Evolutionary conservation across 2,113 vertebrate genomes (phyloP), one percentile per base, ranked within the genome.

Genomic region (Phylloscopus whistleri): DNA sequence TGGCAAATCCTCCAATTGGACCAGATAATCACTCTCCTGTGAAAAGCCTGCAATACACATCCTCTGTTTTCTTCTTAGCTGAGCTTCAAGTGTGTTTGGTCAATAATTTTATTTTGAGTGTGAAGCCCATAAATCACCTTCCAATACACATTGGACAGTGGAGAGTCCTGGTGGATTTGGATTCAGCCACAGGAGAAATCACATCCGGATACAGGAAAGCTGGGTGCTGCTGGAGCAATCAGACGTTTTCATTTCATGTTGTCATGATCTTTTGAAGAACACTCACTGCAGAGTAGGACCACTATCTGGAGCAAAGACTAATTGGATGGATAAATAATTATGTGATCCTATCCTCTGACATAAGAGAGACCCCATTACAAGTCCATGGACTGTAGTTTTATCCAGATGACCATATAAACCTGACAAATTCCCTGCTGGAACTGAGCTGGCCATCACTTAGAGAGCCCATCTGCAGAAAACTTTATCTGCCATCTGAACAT

Each of bases 11-110:
- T 98, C 97, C 98, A 98, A 97, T 97, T 97, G 98, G 98, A 98
- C 98, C 97, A 98, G 98, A 98, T 99, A 98, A 98, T 98, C 98
- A 99, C 98, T 97, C 97, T 97, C 97, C 97, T 98, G 98, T 98
- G 98, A 99, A 99, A 98, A 98, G 98, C 97, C 97, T 97, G 97
- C 98, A 99, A 98, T 99, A 98, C 98, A 99, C 98, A 99, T 99
- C 97, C 96, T 82, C 77, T 86, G 87, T 95, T 95, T 96, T 96
- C 89, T 75, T 95, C 89, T 87, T 91, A 88, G 95, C 95, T 96
- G 94, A 94, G 97, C 97, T 98, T 98, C 98, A 97, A 97, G 96
- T 97, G 94, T 98, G 98, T 98, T 99, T 98, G 97, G 95, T 97
- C 98, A 98, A 99, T 98, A 98, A 98, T 98, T 98, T 98, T 98